Evolutionary conservation across 2,113 vertebrate species (phyloP).

Genomic region (Eptesicus fuscus): DNA sequence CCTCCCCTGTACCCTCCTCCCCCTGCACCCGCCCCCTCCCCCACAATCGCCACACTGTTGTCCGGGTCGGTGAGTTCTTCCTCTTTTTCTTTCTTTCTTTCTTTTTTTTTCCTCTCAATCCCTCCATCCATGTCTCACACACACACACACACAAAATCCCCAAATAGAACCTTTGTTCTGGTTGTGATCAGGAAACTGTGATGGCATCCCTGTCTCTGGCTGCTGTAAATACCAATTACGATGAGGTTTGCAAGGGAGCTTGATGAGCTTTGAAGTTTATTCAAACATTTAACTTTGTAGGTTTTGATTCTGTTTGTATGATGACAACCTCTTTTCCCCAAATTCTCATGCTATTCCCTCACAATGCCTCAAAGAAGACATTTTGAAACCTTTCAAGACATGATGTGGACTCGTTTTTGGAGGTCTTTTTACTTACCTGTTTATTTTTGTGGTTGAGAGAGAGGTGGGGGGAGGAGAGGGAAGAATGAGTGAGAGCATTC

Average conservation of each 20-base stretch:
- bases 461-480: not conserved
- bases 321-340: not conserved
- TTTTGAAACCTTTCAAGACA: not conserved
- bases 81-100: not conserved
- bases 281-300: not conserved
- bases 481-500: not conserved
- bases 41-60: not conserved
- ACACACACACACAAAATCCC: too few relatives aligned
- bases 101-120: not conserved
- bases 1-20: too few relatives aligned
- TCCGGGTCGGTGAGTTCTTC: not conserved
- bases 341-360: not conserved
- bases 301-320: slow-evolving; percentile 16
- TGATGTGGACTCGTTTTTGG: not conserved
- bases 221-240: not conserved
- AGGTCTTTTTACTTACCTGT: not conserved
- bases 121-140: not conserved
- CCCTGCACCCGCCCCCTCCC: too few relatives aligned
- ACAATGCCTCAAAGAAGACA: not conserved
- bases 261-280: not conserved
- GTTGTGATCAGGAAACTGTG: not conserved
- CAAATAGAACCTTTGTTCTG: not conserved
- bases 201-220: not conserved
- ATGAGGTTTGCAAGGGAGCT: not conserved
- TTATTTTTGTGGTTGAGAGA: not conserved